Conservation (phyloP, 2,113 vertebrate genomes). For the Thryonomys swinderianus region DNA sequence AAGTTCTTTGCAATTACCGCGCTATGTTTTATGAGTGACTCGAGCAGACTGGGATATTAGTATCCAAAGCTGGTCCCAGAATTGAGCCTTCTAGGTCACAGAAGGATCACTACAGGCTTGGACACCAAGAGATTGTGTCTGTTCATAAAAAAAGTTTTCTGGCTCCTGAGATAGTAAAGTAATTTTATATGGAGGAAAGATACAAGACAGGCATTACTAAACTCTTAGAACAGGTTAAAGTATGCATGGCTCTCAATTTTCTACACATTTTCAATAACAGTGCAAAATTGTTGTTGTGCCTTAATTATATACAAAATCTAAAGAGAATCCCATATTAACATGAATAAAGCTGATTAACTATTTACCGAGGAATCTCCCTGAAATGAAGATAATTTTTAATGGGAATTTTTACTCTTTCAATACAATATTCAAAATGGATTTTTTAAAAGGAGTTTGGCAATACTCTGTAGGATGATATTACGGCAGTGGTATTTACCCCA, state of each 20-base stretch:
- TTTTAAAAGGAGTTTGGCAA: not conserved
- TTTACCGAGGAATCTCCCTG: not conserved
- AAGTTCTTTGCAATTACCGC: not conserved
- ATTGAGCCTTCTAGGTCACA: not conserved
- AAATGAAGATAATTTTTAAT: conserved; percentile 2
- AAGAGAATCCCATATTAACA: not conserved
- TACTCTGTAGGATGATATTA: not conserved
- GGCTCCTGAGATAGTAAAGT: not conserved
- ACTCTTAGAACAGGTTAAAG: not conserved
- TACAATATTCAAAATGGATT: not conserved
- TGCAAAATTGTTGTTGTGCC: not conserved
- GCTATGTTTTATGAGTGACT: not conserved
- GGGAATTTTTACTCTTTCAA: not conserved
- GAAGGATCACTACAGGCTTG: not conserved
- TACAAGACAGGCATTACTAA: not conserved
- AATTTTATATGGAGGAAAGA: not conserved
- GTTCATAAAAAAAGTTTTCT: not conserved
- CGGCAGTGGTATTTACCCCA: not conserved
- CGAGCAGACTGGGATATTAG: not conserved
- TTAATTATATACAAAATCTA: not conserved
- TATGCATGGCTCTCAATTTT: not conserved
- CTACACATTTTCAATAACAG: not conserved
- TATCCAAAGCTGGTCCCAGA: not conserved
- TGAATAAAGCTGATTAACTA: not conserved
- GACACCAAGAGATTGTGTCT: not conserved